Base-by-base conservation (phyloP, 2,888 invertebrate genomes). In the Rotaria socialis region DNA sequence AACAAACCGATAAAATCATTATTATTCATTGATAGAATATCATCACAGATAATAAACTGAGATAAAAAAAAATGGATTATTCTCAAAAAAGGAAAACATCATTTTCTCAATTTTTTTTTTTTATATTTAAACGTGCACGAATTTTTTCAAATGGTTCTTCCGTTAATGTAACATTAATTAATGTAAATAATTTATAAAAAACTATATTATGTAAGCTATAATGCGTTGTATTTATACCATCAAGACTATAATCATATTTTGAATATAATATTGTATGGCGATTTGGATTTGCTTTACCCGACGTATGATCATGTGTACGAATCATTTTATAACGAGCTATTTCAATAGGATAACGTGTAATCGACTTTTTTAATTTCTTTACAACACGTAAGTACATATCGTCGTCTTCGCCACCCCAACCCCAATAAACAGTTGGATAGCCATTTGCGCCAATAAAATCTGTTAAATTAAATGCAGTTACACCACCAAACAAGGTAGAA, bases 261-360 rank as follows among this genome's bases (percentile, higher is more conserved):
- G 80, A 80, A 47, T 80, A 80, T 24, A 80, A 47, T 47, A 80
- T 80, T 43, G 43, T 47, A 80, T 80, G 80, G 24, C 80, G 80
- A 80, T 80, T n/a, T n/a, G 80, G 80, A 80, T 80, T 80, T 0
- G 8, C 24, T 47, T 43, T 47, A 11, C 80, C 14, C 1, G 80
- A 43, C n/a, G 47, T 47, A 80, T 80, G 80, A 47, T 47, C 80
- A 24, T 47, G 43, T n/a, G 47, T 80, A 47, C 80, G 80, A 35
- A 98, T 93, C 98, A 98, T 98, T 88, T 95, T 95, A 92, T 99
- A 99, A 56, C 97, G 93, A 0, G 97, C 97, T 88, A 98, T 94
- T 87, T 95, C 95, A 88, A 95, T 93, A 85, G 96, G 96, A 91
- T 97, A 98, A 88, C 98, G 93, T 27, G 96, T 95, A 91, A 99